phyloP scores from a whole-genome alignment of 2,888 invertebrate genomes.

The Heliconius cydno region DNA sequence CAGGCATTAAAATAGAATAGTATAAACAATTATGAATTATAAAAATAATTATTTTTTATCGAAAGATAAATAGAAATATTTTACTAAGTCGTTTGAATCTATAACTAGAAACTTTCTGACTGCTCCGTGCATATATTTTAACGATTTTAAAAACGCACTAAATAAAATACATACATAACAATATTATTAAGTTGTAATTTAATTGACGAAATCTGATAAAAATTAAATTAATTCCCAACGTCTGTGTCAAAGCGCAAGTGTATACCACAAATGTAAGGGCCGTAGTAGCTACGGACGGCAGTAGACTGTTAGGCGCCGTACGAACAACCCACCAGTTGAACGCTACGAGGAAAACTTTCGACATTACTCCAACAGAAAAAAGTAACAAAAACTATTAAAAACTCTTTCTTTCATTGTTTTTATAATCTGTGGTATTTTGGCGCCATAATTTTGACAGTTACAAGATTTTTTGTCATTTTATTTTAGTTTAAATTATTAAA shows the following conservation, averaged over 20 bases:
- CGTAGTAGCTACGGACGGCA: slow-evolving; percentile 46
- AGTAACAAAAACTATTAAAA: slow-evolving; percentile 22
- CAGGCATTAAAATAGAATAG: too few relatives aligned
- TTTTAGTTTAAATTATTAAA: not conserved
- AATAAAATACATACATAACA: not conserved
- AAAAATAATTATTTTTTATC: too few relatives aligned
- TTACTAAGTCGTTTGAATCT: too few relatives aligned
- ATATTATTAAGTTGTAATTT: not conserved
- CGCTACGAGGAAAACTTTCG: slow-evolving; percentile 49
- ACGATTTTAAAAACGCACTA: not conserved
- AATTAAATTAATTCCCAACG: not conserved
- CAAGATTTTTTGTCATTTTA: not conserved
- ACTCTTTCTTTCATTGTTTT: not conserved
- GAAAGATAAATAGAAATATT: too few relatives aligned
- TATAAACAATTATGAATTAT: too few relatives aligned
- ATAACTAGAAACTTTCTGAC: too few relatives aligned
- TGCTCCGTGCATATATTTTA: too few relatives aligned
- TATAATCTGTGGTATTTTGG: slow-evolving; percentile 19
- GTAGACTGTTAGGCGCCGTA: slow-evolving; percentile 53
- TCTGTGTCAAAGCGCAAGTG: slow-evolving; percentile 12
- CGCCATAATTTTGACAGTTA: slow-evolving; percentile 14
- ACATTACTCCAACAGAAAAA: slow-evolving; percentile 34
- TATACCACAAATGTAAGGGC: slow-evolving; percentile 2
- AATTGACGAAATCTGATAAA: not conserved
- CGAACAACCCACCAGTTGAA: slow-evolving; percentile 52